Percentiles rank a stretch among this genome's conserved stretches.
phyloP scores from a whole-genome alignment of 2,888 invertebrate species.

The Biston stratarius region DNA sequence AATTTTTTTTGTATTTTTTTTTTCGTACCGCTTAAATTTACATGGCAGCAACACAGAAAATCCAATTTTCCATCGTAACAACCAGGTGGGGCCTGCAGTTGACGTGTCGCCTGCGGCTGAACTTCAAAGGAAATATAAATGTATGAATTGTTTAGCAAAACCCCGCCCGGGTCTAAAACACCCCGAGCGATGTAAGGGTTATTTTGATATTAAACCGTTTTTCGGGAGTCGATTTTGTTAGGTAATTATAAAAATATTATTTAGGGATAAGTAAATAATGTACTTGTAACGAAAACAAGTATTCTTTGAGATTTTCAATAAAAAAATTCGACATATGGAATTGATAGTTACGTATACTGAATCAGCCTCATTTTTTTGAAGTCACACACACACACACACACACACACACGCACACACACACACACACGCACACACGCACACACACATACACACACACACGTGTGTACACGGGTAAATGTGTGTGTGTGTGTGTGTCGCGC shows the following conservation, averaged over 20 bases:
- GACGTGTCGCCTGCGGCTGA: constrained; percentile 77
- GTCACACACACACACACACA: too few species aligned
- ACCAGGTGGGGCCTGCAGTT: constrained; percentile 77
- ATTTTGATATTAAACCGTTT: constrained; percentile 42
- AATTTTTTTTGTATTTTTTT: constrained; percentile 8
- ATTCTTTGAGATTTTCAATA: not conserved
- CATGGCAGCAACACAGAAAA: constrained; percentile 41
- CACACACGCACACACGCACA: too few species aligned
- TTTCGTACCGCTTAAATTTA: constrained; percentile 14
- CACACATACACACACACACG: too few species aligned
- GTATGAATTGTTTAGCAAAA: constrained; percentile 83
- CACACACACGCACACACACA: too few species aligned
- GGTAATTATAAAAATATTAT: constrained; percentile 21
- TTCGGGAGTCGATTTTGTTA: constrained; percentile 22
- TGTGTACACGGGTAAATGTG: too few species aligned
- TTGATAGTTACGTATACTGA: too few species aligned
- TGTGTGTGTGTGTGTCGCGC: too few species aligned
- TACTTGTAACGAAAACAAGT: constrained; percentile 4
- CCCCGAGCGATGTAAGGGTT: constrained; percentile 59
- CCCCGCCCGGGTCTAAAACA: constrained; percentile 69
- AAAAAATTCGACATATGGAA: too few species aligned
- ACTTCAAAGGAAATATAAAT: constrained; percentile 84
- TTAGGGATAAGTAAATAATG: constrained; percentile 9
- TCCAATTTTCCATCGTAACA: constrained; percentile 71
- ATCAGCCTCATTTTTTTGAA: too few species aligned